A percentile compares a stretch with the other conserved stretches of the same genome.
Conservation (phyloP, 2,888 invertebrate species). For the Drosophila mercatorum region DNA sequence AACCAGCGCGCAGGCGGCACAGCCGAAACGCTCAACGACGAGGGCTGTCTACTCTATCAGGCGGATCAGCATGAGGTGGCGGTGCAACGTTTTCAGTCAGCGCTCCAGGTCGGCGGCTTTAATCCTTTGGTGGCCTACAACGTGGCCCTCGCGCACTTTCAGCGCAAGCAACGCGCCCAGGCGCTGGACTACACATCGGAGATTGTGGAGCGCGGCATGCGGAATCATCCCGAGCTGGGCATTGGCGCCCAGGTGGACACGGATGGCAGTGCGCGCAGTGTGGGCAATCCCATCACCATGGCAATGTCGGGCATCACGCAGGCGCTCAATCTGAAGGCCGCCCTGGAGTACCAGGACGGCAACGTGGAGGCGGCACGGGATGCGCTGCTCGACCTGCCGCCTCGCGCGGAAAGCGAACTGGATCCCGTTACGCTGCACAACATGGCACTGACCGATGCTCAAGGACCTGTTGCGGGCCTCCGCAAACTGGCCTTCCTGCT, state of each 20-base stretch:
- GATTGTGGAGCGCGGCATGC: conserved; percentile 97
- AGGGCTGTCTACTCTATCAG: conserved; percentile 97
- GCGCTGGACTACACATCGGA: conserved; percentile 95
- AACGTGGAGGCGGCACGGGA: conserved; percentile 91
- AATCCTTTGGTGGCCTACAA: conserved; percentile 97
- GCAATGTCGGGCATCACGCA: conserved; percentile 99
- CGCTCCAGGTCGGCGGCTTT: conserved; percentile 95
- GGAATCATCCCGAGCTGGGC: conserved; percentile 98
- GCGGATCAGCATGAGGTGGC: conserved; percentile 96
- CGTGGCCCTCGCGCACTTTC: conserved; percentile 97
- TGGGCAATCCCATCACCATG: conserved; percentile 88
- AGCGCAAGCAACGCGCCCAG: conserved; percentile 95
- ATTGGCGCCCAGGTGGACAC: conserved; percentile 98
- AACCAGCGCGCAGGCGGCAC: conserved; percentile 95
- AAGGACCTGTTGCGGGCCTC: conserved; percentile 95
- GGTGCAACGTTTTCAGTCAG: conserved; percentile 93
- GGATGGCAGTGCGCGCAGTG: conserved; percentile 89
- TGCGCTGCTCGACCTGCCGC: conserved; percentile 95
- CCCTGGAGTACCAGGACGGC: conserved; percentile 97
- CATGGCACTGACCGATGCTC: conserved; percentile 95
- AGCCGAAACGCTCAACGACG: conserved; percentile 96
- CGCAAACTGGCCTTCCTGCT: conserved; percentile 95
- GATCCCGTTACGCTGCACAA: conserved; percentile 99
- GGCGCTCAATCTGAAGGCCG: conserved; percentile 99
- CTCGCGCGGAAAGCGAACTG: conserved; percentile 97